Conservation (phyloP, 2,113 vertebrate species). For the Pomatorhinus ruficollis region DNA sequence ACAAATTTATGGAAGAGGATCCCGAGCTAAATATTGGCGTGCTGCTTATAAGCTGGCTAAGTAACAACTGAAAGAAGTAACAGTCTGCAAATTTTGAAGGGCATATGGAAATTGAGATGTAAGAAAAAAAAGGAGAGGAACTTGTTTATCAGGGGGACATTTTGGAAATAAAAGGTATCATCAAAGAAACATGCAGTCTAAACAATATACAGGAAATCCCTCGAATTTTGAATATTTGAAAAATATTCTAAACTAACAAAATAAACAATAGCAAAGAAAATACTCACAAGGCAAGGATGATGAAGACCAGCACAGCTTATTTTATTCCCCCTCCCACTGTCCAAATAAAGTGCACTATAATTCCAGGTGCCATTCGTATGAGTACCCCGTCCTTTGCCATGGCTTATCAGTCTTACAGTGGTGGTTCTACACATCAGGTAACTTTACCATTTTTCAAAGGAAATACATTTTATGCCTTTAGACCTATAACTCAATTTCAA, state of each 20-base stretch:
- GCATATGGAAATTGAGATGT: not conserved
- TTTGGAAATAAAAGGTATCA: not conserved
- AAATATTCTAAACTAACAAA: not conserved
- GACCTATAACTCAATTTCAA: not conserved
- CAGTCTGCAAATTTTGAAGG: not conserved
- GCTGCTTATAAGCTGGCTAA: not conserved
- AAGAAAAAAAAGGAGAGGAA: not conserved
- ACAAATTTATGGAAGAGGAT: not conserved
- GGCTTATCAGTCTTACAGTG: not conserved
- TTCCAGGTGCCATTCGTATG: not conserved
- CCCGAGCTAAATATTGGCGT: not conserved
- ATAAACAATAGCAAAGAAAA: not conserved
- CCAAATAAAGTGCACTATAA: not conserved
- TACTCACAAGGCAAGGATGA: not conserved
- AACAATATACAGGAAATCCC: not conserved
- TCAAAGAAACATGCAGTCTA: not conserved
- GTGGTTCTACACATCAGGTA: not conserved
- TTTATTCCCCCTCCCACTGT: rapidly evolving
- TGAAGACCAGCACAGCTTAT: not conserved
- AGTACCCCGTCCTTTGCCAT: not conserved
- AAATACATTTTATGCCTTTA: not conserved
- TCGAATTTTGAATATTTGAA: not conserved
- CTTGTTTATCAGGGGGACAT: not conserved
- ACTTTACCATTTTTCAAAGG: not conserved
- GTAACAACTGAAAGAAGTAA: not conserved